Conservation (phyloP, 2,888 invertebrate species). For the Mechanitis messenoides region DNA sequence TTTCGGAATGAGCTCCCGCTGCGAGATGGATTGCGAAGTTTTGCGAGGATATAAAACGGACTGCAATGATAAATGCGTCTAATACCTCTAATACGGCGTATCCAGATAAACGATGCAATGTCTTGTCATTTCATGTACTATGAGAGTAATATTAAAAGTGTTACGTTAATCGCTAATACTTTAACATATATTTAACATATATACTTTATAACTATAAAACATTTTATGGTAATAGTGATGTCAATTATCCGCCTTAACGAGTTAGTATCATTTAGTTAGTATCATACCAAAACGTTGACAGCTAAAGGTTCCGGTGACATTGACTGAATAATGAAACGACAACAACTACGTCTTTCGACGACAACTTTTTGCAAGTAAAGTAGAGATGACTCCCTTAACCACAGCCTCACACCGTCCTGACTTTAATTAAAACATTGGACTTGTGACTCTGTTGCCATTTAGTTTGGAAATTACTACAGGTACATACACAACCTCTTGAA, state of each 20-base stretch:
- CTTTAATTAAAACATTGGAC: conserved; percentile 47
- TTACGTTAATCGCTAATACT: background rate
- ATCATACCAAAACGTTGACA: conserved; percentile 11
- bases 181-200: too few species aligned
- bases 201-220: too few species aligned
- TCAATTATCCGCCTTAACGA: too few species aligned
- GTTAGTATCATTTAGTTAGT: background rate
- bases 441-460: conserved; percentile 24
- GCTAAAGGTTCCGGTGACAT: conserved; percentile 15
- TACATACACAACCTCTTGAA: conserved; percentile 10
- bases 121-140: background rate
- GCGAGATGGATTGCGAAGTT: conserved; percentile 35
- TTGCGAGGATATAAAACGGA: conserved; percentile 17
- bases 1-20: conserved; percentile 34
- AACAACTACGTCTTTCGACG: conserved; percentile 31
- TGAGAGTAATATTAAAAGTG: too few species aligned
- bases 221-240: too few species aligned
- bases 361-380: conserved; percentile 37
- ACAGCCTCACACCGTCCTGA: conserved; percentile 22
- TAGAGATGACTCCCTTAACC: conserved; percentile 39
- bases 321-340: conserved; percentile 24
- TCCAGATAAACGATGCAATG: background rate
- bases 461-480: too few species aligned
- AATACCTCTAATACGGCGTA: background rate
- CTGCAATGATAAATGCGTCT: conserved; percentile 6